Percentiles rank a stretch among this genome's conserved stretches.
phyloP scores from a whole-genome alignment of 2,113 vertebrate genomes.

The Orthonyx spaldingii region DNA sequence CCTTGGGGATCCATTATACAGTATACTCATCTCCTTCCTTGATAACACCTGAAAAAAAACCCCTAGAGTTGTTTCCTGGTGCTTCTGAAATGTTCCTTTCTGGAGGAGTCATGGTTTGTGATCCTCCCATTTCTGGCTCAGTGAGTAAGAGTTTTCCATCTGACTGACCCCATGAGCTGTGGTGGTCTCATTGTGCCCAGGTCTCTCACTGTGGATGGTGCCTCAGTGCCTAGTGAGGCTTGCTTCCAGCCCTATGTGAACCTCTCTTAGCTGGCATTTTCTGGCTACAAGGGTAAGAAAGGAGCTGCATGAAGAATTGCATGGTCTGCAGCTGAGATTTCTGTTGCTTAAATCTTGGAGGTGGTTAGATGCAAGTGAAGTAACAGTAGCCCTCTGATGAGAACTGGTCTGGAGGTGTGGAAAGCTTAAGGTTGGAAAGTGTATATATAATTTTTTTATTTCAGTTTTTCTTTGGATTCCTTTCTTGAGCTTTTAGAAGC shows the following conservation, averaged over 20 bases:
- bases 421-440: not conserved
- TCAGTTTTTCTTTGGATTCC: not conserved
- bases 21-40: not conserved
- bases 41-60: not conserved
- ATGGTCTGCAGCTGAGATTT: not conserved
- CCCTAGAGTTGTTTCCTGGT: not conserved
- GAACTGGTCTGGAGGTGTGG: not conserved
- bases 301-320: not conserved
- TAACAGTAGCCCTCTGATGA: not conserved
- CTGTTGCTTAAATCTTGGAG: not conserved
- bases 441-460: not conserved
- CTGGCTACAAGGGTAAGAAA: not conserved
- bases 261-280: not conserved
- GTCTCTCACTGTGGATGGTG: not conserved
- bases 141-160: not conserved
- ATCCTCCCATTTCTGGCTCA: not conserved
- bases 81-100: not conserved
- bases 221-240: not conserved
- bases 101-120: not conserved
- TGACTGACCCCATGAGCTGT: not conserved
- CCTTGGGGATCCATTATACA: not conserved
- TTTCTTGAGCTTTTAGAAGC: not conserved
- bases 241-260: not conserved
- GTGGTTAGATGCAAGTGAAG: not conserved
- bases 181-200: not conserved